Percentiles rank a stretch among this genome's conserved stretches.
Evolutionary conservation across 2,797 vertebrate species (phyloP).

Genomic region (Gorsachius magnificus): DNA sequence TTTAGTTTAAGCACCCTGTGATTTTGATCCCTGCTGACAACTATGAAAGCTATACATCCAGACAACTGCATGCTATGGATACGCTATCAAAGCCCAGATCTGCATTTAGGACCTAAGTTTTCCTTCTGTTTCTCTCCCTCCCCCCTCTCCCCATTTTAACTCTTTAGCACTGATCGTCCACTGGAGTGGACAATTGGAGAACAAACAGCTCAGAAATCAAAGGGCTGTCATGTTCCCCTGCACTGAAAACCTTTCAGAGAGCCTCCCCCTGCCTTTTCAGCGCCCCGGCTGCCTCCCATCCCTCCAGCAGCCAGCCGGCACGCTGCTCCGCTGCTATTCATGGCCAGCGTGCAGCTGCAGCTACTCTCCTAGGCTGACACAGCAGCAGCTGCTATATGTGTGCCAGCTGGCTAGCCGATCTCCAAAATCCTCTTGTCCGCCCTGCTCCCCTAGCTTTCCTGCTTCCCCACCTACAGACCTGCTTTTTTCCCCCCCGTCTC

Average conservation of each 20-base stretch:
- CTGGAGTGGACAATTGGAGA: slow-evolving; percentile 3
- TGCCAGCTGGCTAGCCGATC: slow-evolving; percentile 69
- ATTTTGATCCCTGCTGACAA: slow-evolving; percentile 55
- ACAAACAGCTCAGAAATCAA: slow-evolving; percentile 63
- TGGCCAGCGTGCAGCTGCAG: slow-evolving; percentile 67
- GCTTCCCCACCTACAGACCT: slow-evolving; percentile 53
- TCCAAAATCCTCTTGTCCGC: slow-evolving; percentile 50
- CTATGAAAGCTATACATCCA: slow-evolving; percentile 27
- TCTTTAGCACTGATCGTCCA: background rate
- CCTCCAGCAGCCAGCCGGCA: slow-evolving; percentile 63
- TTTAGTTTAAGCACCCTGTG: slow-evolving; percentile 3
- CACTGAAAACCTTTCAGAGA: slow-evolving; percentile 28
- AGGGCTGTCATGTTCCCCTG: slow-evolving; percentile 31
- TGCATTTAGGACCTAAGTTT: background rate
- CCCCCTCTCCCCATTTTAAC: background rate
- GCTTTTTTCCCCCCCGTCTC: slow-evolving; percentile 1
- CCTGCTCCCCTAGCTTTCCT: background rate
- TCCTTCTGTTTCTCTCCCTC: background rate
- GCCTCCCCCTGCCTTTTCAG: slow-evolving; percentile 48
- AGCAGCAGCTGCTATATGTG: slow-evolving; percentile 65
- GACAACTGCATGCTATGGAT: background rate
- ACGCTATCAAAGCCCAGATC: background rate
- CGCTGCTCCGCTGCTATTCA: slow-evolving; percentile 64
- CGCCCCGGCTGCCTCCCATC: slow-evolving; percentile 40
- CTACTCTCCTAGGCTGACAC: slow-evolving; percentile 66